A percentile compares a stretch with the other conserved stretches of the same genome.
Evolutionary conservation across 1,140 invertebrate species (phyloP).

Genomic region (Sminthurides bifidus): DNA sequence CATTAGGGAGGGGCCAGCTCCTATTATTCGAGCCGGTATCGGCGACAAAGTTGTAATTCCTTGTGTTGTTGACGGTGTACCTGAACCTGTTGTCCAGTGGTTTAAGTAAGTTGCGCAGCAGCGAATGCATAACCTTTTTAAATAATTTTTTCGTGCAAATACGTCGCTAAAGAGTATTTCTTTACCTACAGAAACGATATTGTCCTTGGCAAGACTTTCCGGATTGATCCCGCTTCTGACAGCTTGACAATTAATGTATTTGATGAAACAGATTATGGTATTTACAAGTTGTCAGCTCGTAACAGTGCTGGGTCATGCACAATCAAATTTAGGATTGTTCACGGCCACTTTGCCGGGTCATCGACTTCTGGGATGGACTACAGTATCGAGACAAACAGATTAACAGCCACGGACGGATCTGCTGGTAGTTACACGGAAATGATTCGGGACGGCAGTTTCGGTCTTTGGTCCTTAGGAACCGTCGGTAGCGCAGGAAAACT

Average conservation of each 20-base stretch:
- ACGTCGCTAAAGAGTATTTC: neutral
- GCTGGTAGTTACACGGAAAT: neutral
- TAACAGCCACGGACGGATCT: neutral
- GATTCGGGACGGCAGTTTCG: neutral
- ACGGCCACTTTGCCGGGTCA: neutral
- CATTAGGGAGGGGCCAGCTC: constrained; percentile 68
- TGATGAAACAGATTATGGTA: neutral
- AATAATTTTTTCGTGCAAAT: constrained; percentile 41
- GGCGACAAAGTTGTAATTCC: constrained; percentile 32
- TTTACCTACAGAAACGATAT: neutral
- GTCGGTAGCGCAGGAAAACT: neutral
- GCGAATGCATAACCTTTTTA: neutral
- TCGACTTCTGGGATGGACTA: neutral
- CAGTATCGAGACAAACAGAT: neutral
- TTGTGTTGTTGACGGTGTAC: constrained; percentile 65
- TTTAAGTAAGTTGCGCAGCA: constrained; percentile 51
- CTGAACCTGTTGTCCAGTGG: constrained; percentile 85
- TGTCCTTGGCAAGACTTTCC: neutral
- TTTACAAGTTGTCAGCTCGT: neutral
- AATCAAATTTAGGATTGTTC: constrained; percentile 6
- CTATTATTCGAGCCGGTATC: constrained; percentile 28
- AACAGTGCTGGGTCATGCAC: neutral
- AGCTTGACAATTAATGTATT: neutral
- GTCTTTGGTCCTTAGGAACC: neutral
- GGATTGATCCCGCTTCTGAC: neutral